Evolutionary conservation across 2,113 vertebrate genomes (phyloP).

Genomic region (Ellobius talpinus): DNA sequence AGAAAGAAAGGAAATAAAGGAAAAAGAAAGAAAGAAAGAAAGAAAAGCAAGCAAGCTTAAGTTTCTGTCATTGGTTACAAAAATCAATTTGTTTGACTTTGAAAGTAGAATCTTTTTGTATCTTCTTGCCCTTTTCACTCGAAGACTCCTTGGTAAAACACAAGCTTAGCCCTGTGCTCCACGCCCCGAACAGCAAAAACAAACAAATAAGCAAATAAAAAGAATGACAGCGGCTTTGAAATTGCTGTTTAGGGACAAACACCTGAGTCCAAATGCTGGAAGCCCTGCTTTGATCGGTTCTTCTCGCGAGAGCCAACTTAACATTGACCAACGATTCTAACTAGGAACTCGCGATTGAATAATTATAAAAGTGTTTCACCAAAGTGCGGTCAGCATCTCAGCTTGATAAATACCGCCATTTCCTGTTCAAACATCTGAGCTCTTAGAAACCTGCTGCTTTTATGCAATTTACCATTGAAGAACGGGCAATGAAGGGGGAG

Average conservation of each 20-base stretch:
- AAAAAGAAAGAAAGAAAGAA: no score
- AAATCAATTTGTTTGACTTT: conserved; percentile 18
- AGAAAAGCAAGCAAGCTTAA: not conserved
- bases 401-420: conserved; percentile 20
- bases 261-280: not conserved
- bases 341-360: conserved; percentile 33
- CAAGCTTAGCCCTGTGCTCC: not conserved
- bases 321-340: conserved; percentile 54
- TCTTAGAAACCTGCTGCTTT: conserved; percentile 51
- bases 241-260: not conserved
- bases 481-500: conserved; percentile 44
- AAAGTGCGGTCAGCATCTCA: not conserved
- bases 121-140: not conserved
- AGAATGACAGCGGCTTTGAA: not conserved
- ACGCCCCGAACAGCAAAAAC: no score
- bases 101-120: not conserved
- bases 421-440: conserved; percentile 1
- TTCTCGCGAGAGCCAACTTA: conserved; percentile 29
- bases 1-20: fast-evolving
- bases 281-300: conserved; percentile 5
- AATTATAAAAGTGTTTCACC: conserved; percentile 50
- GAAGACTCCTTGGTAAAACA: not conserved
- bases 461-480: conserved; percentile 47
- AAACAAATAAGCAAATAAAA: not conserved
- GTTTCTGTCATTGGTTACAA: not conserved